A percentile compares a stretch with the other conserved stretches of the same genome.
Evolutionary conservation across 2,113 vertebrate species (phyloP).

Genomic region (Python bivittatus): DNA sequence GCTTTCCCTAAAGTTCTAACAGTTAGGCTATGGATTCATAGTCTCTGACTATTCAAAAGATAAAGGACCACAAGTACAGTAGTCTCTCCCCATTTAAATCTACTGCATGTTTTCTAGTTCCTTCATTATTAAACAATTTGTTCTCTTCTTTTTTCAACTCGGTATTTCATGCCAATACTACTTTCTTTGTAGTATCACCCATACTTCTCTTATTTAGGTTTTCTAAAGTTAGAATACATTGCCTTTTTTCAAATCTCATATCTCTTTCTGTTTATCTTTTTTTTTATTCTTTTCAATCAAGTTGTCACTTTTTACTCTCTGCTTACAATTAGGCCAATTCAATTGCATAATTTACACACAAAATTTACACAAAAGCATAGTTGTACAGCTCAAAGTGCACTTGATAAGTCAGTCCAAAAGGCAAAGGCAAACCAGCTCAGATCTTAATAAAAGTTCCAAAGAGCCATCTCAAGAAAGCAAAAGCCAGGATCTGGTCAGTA

Average conservation of each 20-base stretch:
- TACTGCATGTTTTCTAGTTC: not conserved
- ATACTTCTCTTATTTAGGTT: not conserved
- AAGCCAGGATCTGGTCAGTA: not conserved
- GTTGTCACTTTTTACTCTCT: not conserved
- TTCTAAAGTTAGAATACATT: constrained; percentile 2
- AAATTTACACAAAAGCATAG: not conserved
- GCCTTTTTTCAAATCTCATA: not conserved
- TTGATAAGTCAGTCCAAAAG: not conserved
- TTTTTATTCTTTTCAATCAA: not conserved
- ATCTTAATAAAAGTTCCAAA: not conserved
- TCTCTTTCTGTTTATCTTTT: not conserved
- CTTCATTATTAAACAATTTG: not conserved
- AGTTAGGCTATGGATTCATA: not conserved
- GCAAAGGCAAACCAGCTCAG: not conserved
- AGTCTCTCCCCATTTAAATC: not conserved
- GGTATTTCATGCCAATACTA: not conserved
- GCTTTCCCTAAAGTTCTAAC: not conserved
- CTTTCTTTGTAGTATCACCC: not conserved
- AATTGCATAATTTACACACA: not conserved
- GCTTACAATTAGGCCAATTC: not conserved
- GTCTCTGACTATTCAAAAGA: not conserved
- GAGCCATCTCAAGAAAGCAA: not conserved
- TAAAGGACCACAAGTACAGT: not conserved
- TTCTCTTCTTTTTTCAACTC: not conserved
- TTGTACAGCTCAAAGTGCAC: not conserved